Conservation (phyloP, 1,140 invertebrate genomes). For the Battus philenor region DNA sequence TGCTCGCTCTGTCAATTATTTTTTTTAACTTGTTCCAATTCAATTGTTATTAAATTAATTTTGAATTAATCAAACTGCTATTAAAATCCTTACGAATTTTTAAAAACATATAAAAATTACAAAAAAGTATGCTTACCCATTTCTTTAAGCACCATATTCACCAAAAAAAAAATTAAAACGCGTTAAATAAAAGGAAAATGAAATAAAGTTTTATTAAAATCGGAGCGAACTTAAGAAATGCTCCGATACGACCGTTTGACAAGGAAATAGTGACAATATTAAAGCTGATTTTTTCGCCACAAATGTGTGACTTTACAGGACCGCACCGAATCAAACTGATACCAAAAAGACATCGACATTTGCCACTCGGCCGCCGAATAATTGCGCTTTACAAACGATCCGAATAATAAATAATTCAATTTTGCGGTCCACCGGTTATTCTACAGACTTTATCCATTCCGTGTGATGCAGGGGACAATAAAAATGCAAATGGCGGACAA, state of each 20-base stretch:
- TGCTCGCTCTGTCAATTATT: slow-evolving; percentile 21
- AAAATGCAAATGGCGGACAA: slow-evolving; percentile 67
- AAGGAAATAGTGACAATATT: slow-evolving; percentile 51
- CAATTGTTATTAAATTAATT: slow-evolving; percentile 9
- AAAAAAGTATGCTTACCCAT: slow-evolving; percentile 35
- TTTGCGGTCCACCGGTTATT: slow-evolving; percentile 56
- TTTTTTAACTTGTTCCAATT: neutral
- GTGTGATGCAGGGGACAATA: slow-evolving; percentile 65
- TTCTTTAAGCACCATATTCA: slow-evolving; percentile 18
- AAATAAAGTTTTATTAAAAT: slow-evolving; percentile 25
- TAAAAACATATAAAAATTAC: slow-evolving; percentile 16
- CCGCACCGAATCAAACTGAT: slow-evolving; percentile 47
- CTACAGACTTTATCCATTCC: slow-evolving; percentile 60
- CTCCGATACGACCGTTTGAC: slow-evolving; percentile 50
- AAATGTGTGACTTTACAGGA: slow-evolving; percentile 53
- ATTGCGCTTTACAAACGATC: slow-evolving; percentile 62
- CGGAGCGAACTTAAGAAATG: slow-evolving; percentile 43
- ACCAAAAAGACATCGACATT: slow-evolving; percentile 47
- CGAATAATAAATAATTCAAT: slow-evolving; percentile 72
- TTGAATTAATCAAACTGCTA: slow-evolving; percentile 21
- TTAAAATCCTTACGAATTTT: slow-evolving; percentile 10
- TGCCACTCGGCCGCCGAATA: slow-evolving; percentile 52
- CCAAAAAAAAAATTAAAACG: slow-evolving; percentile 19
- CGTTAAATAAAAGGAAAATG: slow-evolving; percentile 30
- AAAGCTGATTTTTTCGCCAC: slow-evolving; percentile 45